Base-by-base conservation (phyloP, 2,797 vertebrate species). In the Pyrrhura leucotis region DNA sequence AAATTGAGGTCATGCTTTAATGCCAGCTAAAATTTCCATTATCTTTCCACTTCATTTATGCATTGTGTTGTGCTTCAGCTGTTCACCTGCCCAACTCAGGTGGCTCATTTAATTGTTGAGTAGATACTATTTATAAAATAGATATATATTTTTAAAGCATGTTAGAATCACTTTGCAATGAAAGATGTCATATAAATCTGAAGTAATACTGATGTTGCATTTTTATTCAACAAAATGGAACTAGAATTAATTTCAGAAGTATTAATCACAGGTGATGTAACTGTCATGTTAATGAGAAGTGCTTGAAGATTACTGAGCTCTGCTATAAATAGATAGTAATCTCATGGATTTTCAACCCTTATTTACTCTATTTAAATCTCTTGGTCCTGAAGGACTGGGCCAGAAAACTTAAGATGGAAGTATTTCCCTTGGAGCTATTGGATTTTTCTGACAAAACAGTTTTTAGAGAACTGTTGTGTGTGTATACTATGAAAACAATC, bases 221-320 rank as follows among this genome's bases (percentile, higher is more conserved):
- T 85, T 93, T 86, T 71, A 67, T 74, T 81, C 44, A 87, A 56
- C 37, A 61, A 91, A 88, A 82, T 63, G 19, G 15, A 95, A 66
- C 40, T 79, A 26, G 47, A 79, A 95, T 76, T 74, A 88, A 83
- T 83, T 83, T 48, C 47, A 58, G 45, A 78, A 93, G 19, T 89
- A 71, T 85, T 90, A 71, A 94, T 91, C 71, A 76, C 40, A 76
- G 51, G 54, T 88, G 83, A 90, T 79, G 44, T 73, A 81, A 69
- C 18, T 91, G 69, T 81, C 81, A 37, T 50, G 40, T 76, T 88
- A 74, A 84, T 87, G 67, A 84, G 74, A 91, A 85, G 9, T 79
- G 42, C 71, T 48, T 79, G 56, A 95, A 76, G 59, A 76, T 89
- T 77, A 63, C 44, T 75, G 77, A 85, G 35, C 54, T 90, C 44